Percentiles rank a stretch among this genome's conserved stretches.
These are phyloP conservation scores for Linyphia triangularis DNA, from an alignment of 2,888 invertebrate species.

Conservation along the genomic window DNA sequence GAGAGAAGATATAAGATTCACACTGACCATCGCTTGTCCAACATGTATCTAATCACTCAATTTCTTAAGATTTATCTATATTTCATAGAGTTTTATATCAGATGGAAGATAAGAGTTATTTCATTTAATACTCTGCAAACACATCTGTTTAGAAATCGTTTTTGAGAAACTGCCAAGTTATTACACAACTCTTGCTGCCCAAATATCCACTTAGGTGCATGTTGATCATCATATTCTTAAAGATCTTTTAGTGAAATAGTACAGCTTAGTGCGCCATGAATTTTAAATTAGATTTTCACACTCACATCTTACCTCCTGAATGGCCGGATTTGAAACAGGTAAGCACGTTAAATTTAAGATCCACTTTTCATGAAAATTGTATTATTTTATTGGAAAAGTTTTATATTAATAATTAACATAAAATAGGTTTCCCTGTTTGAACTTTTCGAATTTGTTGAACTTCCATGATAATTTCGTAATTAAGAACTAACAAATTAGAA, in stretches of 20 bases:
- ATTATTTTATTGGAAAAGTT: too few species aligned
- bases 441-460: too few species aligned
- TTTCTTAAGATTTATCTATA: background rate
- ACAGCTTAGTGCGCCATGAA: conserved; percentile 10
- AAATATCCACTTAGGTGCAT: too few species aligned
- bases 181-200: background rate
- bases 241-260: background rate
- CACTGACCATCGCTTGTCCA: background rate
- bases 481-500: too few species aligned
- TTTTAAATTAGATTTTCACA: conserved; percentile 82
- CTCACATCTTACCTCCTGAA: conserved; percentile 82
- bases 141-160: background rate
- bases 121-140: background rate
- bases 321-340: conserved; percentile 82
- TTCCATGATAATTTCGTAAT: too few species aligned
- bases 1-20: background rate
- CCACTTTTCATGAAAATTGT: too few species aligned
- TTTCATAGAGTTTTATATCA: too few species aligned
- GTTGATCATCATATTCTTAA: too few species aligned
- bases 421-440: too few species aligned
- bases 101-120: background rate
- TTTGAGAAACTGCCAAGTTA: background rate
- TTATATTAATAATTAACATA: too few species aligned
- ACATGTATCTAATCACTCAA: background rate
- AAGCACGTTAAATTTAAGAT: too few species aligned